These are phyloP conservation scores for Halisarca cf. caerulea DNA, from an alignment of 37 sponge, comb jelly and placozoan genomes.

Conservation along the genomic window DNA sequence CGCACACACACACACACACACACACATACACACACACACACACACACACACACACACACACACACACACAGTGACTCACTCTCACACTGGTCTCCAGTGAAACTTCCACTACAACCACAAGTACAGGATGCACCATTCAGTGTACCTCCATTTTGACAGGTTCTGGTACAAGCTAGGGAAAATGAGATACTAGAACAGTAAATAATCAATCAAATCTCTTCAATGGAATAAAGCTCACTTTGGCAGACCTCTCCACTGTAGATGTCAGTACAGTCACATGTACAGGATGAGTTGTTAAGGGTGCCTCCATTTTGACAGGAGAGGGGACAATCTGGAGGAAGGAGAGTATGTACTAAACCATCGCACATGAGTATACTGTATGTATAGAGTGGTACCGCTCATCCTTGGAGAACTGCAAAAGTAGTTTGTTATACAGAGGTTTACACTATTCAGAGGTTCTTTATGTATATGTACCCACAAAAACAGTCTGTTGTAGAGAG, in stretches of 20 bases:
- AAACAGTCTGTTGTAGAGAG: too few relatives aligned
- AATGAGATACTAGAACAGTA: too few relatives aligned
- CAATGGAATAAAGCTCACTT: background rate
- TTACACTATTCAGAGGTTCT: too few relatives aligned
- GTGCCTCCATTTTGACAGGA: constrained; percentile 26
- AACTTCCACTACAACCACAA: background rate
- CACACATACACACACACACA: constrained; percentile 2
- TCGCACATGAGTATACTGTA: too few relatives aligned
- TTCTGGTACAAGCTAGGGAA: background rate
- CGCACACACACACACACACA: too few relatives aligned
- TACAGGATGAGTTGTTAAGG: background rate
- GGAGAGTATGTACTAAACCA: too few relatives aligned
- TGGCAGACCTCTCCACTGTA: background rate
- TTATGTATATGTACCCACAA: too few relatives aligned
- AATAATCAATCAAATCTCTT: too few relatives aligned
- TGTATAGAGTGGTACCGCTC: too few relatives aligned
- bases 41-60: constrained; percentile 3
- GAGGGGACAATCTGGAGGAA: background rate
- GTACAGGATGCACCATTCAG: background rate
- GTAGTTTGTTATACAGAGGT: too few relatives aligned
- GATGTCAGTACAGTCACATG: constrained; percentile 14
- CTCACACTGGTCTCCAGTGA: background rate
- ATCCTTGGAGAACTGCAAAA: too few relatives aligned
- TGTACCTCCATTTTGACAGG: constrained; percentile 7
- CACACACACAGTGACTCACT: constrained; percentile 4